These are phyloP conservation scores for Pithys albifrons DNA, from an alignment of 2,113 vertebrate species.

Conservation along the genomic window DNA sequence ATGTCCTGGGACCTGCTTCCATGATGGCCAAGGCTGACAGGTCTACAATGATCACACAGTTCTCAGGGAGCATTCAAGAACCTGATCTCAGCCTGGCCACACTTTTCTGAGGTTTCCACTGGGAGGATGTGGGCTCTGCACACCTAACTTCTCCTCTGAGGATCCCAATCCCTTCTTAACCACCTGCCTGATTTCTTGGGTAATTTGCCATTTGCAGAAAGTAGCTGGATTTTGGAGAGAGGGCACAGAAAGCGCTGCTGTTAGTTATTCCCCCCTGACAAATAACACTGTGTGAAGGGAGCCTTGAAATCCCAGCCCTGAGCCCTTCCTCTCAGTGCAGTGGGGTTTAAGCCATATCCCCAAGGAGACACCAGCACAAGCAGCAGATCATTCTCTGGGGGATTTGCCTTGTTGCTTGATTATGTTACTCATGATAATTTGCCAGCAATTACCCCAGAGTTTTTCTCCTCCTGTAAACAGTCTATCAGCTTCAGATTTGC, in stretches of 20 bases:
- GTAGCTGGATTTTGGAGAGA: slow-evolving; percentile 7
- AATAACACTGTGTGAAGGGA: not conserved
- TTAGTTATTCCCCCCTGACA: not conserved
- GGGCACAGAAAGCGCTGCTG: not conserved
- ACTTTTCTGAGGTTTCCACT: not conserved
- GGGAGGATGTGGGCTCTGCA: not conserved
- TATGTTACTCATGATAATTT: not conserved
- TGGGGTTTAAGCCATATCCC: not conserved
- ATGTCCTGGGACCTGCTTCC: not conserved
- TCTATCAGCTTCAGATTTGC: not conserved
- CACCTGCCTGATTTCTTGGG: not conserved
- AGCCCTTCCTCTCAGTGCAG: not conserved
- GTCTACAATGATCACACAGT: not conserved
- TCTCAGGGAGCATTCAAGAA: not conserved
- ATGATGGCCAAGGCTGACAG: not conserved
- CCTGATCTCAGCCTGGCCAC: not conserved
- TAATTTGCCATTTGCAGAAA: not conserved
- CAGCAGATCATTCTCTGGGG: not conserved
- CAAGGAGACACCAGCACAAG: not conserved
- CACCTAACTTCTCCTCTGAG: not conserved
- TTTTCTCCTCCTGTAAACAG: not conserved
- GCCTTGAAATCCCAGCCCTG: not conserved
- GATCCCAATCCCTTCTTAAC: not conserved
- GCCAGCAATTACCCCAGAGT: not conserved
- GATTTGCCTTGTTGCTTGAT: not conserved